Conservation (phyloP, 2,797 vertebrate genomes). For the Acridotheres tristis region DNA sequence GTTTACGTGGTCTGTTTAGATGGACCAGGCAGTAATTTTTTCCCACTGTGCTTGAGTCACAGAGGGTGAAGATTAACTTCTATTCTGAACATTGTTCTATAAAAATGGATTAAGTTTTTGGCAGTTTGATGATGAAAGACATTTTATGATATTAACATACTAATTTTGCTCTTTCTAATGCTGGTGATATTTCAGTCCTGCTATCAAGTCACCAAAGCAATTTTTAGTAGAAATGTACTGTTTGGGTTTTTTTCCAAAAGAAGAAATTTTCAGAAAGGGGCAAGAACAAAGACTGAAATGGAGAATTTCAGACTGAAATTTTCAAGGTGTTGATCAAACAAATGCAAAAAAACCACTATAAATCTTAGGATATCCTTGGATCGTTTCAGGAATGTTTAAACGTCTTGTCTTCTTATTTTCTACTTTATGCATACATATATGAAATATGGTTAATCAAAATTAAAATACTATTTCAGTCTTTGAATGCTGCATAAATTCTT, state of each 20-base stretch:
- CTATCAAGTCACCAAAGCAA: not conserved
- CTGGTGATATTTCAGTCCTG: not conserved
- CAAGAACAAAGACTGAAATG: not conserved
- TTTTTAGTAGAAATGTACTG: not conserved
- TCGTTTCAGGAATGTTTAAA: not conserved
- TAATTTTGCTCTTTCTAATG: not conserved
- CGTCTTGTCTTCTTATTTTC: not conserved
- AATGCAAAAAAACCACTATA: not conserved
- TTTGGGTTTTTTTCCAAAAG: not conserved
- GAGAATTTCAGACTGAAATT: not conserved
- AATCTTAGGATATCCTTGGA: not conserved
- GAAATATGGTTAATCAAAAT: not conserved
- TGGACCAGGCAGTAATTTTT: not conserved
- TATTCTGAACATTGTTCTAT: not conserved
- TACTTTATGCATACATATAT: not conserved
- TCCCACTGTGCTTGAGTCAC: not conserved
- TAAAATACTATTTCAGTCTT: not conserved
- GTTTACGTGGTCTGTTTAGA: not conserved
- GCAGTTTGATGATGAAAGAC: not conserved
- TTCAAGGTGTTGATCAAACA: not conserved
- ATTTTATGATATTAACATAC: not conserved
- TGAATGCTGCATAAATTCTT: not conserved
- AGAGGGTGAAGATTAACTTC: not conserved
- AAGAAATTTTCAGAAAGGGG: rapidly evolving
- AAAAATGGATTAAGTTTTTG: not conserved